Percentiles rank a stretch among this genome's conserved stretches.
Conservation (phyloP, 35 echinoderm and acorn worm species). For the Stichopus chloronotus region DNA sequence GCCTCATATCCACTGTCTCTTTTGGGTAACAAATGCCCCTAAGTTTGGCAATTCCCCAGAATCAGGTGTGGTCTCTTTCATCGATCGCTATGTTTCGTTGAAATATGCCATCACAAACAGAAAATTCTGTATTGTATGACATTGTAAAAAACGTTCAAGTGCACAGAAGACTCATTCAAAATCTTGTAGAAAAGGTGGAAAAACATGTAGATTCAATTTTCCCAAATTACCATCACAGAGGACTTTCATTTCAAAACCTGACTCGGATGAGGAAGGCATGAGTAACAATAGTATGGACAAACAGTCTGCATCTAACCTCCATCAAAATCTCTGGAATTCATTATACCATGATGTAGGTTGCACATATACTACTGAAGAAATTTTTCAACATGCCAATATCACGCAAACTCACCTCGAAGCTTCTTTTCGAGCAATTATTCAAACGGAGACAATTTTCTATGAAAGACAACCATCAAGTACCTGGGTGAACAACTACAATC, state of each 20-base stretch:
- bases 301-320: too few species aligned
- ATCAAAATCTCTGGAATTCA: conserved; percentile 33
- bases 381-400: too few species aligned
- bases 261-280: too few species aligned
- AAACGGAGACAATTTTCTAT: conserved; percentile 43
- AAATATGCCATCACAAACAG: conserved; percentile 51
- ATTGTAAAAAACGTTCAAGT: conserved; percentile 73
- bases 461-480: conserved; percentile 22
- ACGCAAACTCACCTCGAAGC: conserved; percentile 44
- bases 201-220: conserved; percentile 78
- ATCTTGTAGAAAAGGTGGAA: conserved; percentile 78
- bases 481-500: conserved; percentile 64
- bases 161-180: conserved; percentile 78
- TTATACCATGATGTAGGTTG: neutral
- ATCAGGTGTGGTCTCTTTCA: conserved; percentile 50
- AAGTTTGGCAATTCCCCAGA: conserved; percentile 30
- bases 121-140: conserved; percentile 59
- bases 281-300: too few species aligned
- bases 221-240: neutral
- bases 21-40: conserved; percentile 70
- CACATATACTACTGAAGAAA: conserved; percentile 18
- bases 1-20: conserved; percentile 60
- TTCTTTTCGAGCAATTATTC: conserved; percentile 9
- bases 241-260: too few species aligned
- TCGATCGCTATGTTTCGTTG: conserved; percentile 69